Conservation (phyloP, 2,888 invertebrate genomes). For the Anticlea derivata region DNA sequence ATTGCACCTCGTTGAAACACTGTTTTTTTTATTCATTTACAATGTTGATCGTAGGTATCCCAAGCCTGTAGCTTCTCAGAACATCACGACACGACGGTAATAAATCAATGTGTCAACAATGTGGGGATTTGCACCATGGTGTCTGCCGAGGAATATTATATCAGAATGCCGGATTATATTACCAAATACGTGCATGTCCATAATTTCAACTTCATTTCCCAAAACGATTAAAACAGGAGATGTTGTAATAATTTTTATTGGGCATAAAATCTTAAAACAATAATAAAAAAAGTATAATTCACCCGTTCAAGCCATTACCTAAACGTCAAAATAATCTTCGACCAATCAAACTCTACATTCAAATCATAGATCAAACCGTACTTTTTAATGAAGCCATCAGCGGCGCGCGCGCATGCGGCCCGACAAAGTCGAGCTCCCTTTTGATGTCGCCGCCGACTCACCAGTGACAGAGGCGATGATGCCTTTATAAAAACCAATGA, state of each 20-base stretch:
- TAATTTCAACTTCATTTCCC: slow-evolving; percentile 3
- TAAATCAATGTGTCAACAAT: slow-evolving; percentile 32
- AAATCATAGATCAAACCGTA: slow-evolving; percentile 58
- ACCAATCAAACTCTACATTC: slow-evolving; percentile 55
- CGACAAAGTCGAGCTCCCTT: slow-evolving; percentile 55
- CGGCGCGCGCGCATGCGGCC: slow-evolving; percentile 61
- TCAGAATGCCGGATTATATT: slow-evolving; percentile 19
- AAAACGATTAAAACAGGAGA: neutral
- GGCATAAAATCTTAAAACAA: slow-evolving; percentile 13
- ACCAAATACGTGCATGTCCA: slow-evolving; percentile 9
- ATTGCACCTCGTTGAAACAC: neutral
- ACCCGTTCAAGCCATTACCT: slow-evolving; percentile 52
- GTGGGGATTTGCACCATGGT: slow-evolving; percentile 12
- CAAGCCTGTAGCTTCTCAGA: slow-evolving; percentile 25
- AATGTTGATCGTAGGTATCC: slow-evolving; percentile 6
- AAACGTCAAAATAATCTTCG: slow-evolving; percentile 45
- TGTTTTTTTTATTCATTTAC: slow-evolving; percentile 1
- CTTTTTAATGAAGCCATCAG: slow-evolving; percentile 72
- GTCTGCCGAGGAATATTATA: slow-evolving; percentile 4
- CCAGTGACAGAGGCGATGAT: slow-evolving; percentile 76
- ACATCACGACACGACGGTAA: slow-evolving; percentile 24
- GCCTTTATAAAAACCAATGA: slow-evolving; percentile 80
- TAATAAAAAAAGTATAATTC: slow-evolving; percentile 39
- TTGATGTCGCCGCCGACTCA: slow-evolving; percentile 61
- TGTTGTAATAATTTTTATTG: no score